Conservation (phyloP, 2,113 vertebrate genomes). For the Platanista minor region DNA sequence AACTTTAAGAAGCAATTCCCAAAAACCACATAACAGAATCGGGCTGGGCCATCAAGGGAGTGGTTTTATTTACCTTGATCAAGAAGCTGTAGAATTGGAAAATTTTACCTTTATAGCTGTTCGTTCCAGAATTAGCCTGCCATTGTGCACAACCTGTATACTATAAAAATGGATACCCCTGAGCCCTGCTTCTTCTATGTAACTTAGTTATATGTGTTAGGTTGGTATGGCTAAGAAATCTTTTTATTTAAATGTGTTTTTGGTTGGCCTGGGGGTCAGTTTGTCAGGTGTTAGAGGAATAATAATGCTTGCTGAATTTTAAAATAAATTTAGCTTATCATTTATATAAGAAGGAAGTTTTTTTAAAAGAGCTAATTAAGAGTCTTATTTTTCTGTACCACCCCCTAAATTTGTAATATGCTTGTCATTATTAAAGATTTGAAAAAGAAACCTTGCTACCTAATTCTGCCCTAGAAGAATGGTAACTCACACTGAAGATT, state of each 20-base stretch:
- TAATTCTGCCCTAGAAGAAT: background rate
- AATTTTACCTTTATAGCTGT: background rate
- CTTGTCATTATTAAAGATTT: background rate
- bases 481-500: background rate
- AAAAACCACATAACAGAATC: background rate
- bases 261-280: background rate
- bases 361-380: background rate
- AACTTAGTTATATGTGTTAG: background rate
- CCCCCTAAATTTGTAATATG: background rate
- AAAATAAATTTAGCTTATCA: background rate
- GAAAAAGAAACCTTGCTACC: background rate
- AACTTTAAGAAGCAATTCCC: background rate
- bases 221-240: background rate
- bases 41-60: background rate
- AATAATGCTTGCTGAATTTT: background rate
- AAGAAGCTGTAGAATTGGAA: background rate
- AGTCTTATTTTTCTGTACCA: background rate
- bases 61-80: background rate
- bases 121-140: background rate
- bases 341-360: background rate
- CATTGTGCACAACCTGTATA: background rate
- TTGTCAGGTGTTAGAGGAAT: background rate
- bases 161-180: background rate
- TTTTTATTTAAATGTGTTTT: background rate
- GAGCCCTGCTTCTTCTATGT: background rate